phyloP scores from a whole-genome alignment of 1,140 invertebrate genomes.

The Trissolcus basalis region DNA sequence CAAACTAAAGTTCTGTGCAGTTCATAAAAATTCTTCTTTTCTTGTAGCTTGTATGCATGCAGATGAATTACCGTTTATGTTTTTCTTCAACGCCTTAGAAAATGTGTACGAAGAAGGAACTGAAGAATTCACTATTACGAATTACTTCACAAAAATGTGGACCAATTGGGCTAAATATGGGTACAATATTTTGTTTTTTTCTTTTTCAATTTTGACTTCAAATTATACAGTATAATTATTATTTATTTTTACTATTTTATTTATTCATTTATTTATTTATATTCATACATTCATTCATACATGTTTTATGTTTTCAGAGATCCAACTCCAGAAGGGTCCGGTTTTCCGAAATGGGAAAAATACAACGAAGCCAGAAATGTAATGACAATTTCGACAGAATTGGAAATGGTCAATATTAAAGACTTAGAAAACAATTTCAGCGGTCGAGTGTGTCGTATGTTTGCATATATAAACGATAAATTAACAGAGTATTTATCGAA shows the following conservation, averaged over 20 bases:
- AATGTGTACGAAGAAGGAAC: background rate
- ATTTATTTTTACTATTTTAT: too few species aligned
- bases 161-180: background rate
- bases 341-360: background rate
- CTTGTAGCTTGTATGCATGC: background rate
- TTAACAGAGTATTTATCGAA: too few species aligned
- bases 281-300: background rate
- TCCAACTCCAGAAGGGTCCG: background rate
- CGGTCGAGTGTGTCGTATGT: background rate
- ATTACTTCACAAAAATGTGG: background rate
- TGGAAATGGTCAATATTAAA: background rate
- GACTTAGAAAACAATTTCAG: background rate
- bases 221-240: too few species aligned
- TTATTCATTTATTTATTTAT: too few species aligned
- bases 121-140: background rate
- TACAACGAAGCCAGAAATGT: background rate
- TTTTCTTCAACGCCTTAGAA: background rate
- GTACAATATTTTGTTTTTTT: background rate
- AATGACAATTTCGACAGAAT: background rate
- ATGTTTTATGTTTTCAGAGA: background rate
- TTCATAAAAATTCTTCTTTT: too few species aligned
- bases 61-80: background rate
- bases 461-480: background rate
- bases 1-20: too few species aligned
- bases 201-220: too few species aligned